Percentiles rank a stretch among this genome's conserved stretches.
Evolutionary conservation across 1,140 invertebrate species (phyloP).

Genomic region (Fopius arisanus): DNA sequence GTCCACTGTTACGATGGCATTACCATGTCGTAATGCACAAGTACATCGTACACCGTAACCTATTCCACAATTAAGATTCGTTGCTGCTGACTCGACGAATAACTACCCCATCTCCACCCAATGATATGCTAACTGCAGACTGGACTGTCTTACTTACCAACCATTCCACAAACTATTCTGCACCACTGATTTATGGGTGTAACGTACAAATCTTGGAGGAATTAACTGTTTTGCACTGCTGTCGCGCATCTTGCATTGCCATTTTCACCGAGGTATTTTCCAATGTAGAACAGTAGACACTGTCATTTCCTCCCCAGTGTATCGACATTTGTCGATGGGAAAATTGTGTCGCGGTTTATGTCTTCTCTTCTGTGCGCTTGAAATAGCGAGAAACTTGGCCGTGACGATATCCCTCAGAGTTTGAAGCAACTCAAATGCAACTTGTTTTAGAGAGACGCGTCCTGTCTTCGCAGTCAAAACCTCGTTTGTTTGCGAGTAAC

Average conservation of each 20-base stretch:
- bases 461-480: not conserved
- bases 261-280: not conserved
- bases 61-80: slow-evolving; percentile 17
- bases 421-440: not conserved
- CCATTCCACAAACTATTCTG: slow-evolving; percentile 22
- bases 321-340: not conserved
- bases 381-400: not conserved
- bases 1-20: slow-evolving; percentile 4
- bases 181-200: no score
- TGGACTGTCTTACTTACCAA: slow-evolving; percentile 33
- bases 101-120: no score
- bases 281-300: not conserved
- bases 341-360: not conserved
- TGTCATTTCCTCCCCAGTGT: not conserved
- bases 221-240: no score
- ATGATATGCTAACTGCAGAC: slow-evolving; percentile 14
- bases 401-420: not conserved
- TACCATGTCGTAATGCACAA: slow-evolving; percentile 4
- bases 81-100: no score
- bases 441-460: not conserved
- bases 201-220: no score
- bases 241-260: not conserved
- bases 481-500: not conserved
- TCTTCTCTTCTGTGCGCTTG: not conserved
- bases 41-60: not conserved